Evolutionary conservation across 1,140 invertebrate species (phyloP), one percentile per base, ranked within the genome.

Genomic region (Drosophila ironensis): DNA sequence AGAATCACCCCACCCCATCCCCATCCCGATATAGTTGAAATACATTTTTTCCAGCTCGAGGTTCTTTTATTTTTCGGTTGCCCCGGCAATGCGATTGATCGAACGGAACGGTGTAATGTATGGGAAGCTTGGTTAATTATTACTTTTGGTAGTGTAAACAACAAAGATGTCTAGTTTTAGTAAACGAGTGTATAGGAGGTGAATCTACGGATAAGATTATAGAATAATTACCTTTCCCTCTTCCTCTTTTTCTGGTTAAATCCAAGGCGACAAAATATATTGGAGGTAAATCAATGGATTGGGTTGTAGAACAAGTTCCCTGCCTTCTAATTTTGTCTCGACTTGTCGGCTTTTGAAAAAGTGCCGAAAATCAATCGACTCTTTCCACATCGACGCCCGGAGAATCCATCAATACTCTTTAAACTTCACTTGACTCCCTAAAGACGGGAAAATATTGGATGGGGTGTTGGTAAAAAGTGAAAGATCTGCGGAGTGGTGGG

Each of bases 131-230:
- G 25, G 12, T 56, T 6, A 81, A 74, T 81, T 80, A 80, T 80
- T 80, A 80, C 76, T 71, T 75, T 60, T 66, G 12, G 57, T 59
- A 54, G 38, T 56, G 76, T 75, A 80, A 80, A 80, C 75, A 80
- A 52, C 40, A 35, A 9, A 7, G 14, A 38, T 48, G 53, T 44
- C 75, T 80, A 75, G 81, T 66, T 80, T 80, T 75, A 80, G 75
- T 80, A 51, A 30, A 68, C 68, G 41, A 54, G 48, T 47, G 69
- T 48, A 64, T 66, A n/a, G n/a, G n/a, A n/a, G n/a, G n/a, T n/a
- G n/a, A n/a, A n/a, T n/a, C n/a, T n/a, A n/a, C n/a, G n/a, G n/a
- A n/a, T n/a, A n/a, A n/a, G n/a, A n/a, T n/a, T n/a, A n/a, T 17
- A 7, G 5, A 37, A 16, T 16, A 37, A 17, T 7, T 17, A 37